Evolutionary conservation across 2,888 invertebrate species (phyloP).

Genomic region (Megaustenia siamemsis): DNA sequence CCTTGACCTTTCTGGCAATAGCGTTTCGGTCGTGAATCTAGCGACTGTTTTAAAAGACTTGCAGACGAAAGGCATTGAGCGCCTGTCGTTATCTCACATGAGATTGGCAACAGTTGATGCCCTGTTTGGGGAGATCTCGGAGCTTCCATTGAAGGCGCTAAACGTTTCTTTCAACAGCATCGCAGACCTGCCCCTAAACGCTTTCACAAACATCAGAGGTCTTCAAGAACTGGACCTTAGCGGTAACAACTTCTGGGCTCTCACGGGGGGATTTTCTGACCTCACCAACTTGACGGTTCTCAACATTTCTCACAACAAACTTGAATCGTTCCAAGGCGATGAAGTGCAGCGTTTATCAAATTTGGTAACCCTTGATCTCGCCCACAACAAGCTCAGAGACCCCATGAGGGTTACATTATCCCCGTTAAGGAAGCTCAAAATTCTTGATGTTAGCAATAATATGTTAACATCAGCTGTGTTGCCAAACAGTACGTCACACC

Average conservation of each 20-base stretch:
- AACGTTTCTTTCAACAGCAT: constrained; percentile 58
- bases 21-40: constrained; percentile 57
- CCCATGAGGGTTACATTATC: constrained; percentile 57
- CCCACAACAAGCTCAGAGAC: constrained; percentile 48
- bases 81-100: constrained; percentile 32
- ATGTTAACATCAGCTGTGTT: constrained; percentile 53
- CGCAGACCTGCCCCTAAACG: constrained; percentile 51
- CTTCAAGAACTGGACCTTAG: constrained; percentile 62
- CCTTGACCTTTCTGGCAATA: constrained; percentile 65
- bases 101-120: constrained; percentile 13
- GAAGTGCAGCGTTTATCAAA: constrained; percentile 50
- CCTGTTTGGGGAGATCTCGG: constrained; percentile 3
- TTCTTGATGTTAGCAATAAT: constrained; percentile 64
- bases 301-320: constrained; percentile 59
- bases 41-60: constrained; percentile 58
- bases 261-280: constrained; percentile 47
- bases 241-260: constrained; percentile 57
- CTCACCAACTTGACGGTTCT: constrained; percentile 59
- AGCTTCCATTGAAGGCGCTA: constrained; percentile 38
- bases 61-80: constrained; percentile 42
- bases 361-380: constrained; percentile 55
- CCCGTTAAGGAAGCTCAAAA: constrained; percentile 57
- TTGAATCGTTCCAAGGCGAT: constrained; percentile 48
- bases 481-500: constrained; percentile 56
- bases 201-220: constrained; percentile 61